Conservation (phyloP, 2,888 invertebrate genomes). For the Tetheella fluctuosa region DNA sequence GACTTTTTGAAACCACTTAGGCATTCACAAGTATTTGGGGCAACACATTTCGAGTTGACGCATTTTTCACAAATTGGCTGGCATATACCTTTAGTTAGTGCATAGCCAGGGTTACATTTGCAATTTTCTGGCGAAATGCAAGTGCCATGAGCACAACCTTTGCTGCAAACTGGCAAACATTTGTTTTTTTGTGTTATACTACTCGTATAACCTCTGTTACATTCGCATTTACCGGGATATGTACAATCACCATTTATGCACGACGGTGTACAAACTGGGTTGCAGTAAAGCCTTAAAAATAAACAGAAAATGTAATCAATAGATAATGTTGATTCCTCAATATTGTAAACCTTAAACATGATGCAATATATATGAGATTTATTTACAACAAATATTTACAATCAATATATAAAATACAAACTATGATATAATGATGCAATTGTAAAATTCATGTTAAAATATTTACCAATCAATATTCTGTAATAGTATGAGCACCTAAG, state of each 20-base stretch:
- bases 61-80: too few species aligned
- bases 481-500: too few species aligned
- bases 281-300: too few species aligned
- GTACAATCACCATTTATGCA: conserved; percentile 31
- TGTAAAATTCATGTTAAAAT: too few species aligned
- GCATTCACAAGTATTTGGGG: conserved; percentile 28
- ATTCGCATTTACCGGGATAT: conserved; percentile 27
- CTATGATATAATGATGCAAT: too few species aligned
- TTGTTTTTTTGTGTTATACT: conserved; percentile 5
- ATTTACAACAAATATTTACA: too few species aligned
- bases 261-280: conserved; percentile 26
- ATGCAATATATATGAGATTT: too few species aligned
- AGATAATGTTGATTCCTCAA: too few species aligned
- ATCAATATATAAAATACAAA: too few species aligned
- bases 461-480: too few species aligned
- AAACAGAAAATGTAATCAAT: too few species aligned
- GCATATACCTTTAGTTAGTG: conserved; percentile 13
- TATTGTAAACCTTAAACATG: too few species aligned
- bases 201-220: conserved; percentile 12
- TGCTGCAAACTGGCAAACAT: conserved; percentile 28
- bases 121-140: conserved; percentile 33
- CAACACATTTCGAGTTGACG: conserved; percentile 17
- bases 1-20: conserved; percentile 18
- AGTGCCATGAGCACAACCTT: conserved; percentile 27
- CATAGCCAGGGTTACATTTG: conserved; percentile 13